These are phyloP conservation scores for Tupiocoris notatus DNA, from an alignment of 2,888 invertebrate species.

Conservation along the genomic window DNA sequence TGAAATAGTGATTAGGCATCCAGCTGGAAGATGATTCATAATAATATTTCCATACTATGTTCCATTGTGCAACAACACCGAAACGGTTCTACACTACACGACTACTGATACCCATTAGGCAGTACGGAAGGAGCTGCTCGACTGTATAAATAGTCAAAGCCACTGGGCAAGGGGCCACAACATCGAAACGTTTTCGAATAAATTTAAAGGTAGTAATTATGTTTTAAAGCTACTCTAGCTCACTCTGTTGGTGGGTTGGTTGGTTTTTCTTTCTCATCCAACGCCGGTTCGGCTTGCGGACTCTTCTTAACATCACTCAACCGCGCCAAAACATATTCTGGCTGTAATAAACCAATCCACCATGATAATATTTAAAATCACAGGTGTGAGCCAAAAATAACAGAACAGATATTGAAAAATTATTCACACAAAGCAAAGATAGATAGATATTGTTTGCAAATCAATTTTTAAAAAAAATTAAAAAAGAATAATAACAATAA, in stretches of 20 bases:
- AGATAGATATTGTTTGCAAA: too few species aligned
- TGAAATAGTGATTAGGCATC: too few species aligned
- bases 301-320: background rate
- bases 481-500: background rate
- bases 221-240: too few species aligned
- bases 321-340: slow-evolving; percentile 36
- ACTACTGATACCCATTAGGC: background rate
- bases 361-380: too few species aligned
- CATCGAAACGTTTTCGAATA: background rate
- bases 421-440: too few species aligned
- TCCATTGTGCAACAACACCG: background rate
- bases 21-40: too few species aligned
- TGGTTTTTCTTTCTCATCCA: background rate
- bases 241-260: background rate
- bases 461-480: background rate
- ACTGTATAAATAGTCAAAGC: too few species aligned
- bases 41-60: too few species aligned
- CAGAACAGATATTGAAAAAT: too few species aligned
- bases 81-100: background rate
- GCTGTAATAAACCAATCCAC: slow-evolving; percentile 31
- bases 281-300: background rate
- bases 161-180: background rate
- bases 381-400: too few species aligned
- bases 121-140: background rate
- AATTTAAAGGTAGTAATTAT: too few species aligned